phyloP scores from a whole-genome alignment of 2,797 vertebrate genomes.

The Artibeus lituratus region DNA sequence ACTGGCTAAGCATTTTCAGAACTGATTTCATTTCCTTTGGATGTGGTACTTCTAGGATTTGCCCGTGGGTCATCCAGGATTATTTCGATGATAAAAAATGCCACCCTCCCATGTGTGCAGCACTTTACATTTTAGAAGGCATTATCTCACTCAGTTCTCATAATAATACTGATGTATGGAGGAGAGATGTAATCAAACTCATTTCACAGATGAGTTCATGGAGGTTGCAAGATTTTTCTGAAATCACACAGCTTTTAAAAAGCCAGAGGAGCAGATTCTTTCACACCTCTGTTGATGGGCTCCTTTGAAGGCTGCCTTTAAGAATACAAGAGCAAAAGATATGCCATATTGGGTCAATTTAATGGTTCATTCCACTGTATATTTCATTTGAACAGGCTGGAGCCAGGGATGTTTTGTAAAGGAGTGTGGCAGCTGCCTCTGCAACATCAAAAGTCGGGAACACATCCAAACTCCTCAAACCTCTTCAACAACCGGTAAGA shows the following conservation, averaged over 20 bases:
- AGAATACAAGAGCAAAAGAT: not conserved
- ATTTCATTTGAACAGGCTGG: not conserved
- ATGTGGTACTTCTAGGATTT: not conserved
- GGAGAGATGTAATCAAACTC: not conserved
- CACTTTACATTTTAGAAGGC: not conserved
- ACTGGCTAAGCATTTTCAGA: not conserved
- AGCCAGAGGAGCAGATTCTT: not conserved
- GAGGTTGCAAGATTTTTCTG: not conserved
- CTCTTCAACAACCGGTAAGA: not conserved
- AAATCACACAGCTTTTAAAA: not conserved
- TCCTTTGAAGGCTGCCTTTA: not conserved
- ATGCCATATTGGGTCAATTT: not conserved
- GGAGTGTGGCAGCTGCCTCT: not conserved
- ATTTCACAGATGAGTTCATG: not conserved
- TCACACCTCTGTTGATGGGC: not conserved
- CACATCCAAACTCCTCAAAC: not conserved
- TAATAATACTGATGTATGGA: not conserved
- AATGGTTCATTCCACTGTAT: not conserved
- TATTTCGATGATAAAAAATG: constrained; percentile 34
- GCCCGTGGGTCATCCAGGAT: not conserved
- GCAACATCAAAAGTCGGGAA: constrained; percentile 31
- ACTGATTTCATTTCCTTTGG: not conserved
- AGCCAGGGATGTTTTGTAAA: constrained; percentile 15
- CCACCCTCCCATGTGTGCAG: not conserved
- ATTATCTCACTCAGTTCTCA: not conserved